These are phyloP conservation scores for Rhynchophorus ferrugineus DNA, from an alignment of 1,140 invertebrate species.

Conservation along the genomic window DNA sequence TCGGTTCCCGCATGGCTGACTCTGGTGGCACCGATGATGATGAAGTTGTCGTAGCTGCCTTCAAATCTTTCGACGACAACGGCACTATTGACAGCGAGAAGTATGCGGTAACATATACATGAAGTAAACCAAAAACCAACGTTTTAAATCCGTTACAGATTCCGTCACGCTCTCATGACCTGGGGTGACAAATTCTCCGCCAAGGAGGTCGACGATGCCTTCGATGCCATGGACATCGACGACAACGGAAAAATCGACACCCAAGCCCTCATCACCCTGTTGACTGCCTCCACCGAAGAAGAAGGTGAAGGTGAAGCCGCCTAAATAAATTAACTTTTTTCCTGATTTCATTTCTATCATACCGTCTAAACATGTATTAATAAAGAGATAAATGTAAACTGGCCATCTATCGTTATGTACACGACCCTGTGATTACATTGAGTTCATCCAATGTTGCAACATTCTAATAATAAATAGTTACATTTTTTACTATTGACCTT, in stretches of 20 bases:
- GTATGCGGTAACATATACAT: constrained; percentile 40
- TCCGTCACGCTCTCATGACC: constrained; percentile 89
- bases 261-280: constrained; percentile 73
- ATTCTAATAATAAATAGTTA: not conserved
- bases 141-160: constrained; percentile 46
- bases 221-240: constrained; percentile 91
- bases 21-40: constrained; percentile 81
- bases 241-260: constrained; percentile 91
- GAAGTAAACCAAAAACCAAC: not conserved
- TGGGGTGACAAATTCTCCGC: constrained; percentile 94
- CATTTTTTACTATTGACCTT: not conserved
- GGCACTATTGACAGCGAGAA: constrained; percentile 82
- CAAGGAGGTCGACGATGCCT: constrained; percentile 90
- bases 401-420: no score
- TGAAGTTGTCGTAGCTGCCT: constrained; percentile 88
- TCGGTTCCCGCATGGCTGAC: constrained; percentile 80
- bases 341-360: not conserved
- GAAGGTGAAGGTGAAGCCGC: constrained; percentile 59
- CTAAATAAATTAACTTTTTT: constrained; percentile 36
- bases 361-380: not conserved
- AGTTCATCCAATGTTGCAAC: not conserved
- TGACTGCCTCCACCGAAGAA: constrained; percentile 74
- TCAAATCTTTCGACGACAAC: constrained; percentile 89
- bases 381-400: no score
- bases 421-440: not conserved